phyloP scores from a whole-genome alignment of 2,888 invertebrate genomes.

The Ectemnius cavifrons region DNA sequence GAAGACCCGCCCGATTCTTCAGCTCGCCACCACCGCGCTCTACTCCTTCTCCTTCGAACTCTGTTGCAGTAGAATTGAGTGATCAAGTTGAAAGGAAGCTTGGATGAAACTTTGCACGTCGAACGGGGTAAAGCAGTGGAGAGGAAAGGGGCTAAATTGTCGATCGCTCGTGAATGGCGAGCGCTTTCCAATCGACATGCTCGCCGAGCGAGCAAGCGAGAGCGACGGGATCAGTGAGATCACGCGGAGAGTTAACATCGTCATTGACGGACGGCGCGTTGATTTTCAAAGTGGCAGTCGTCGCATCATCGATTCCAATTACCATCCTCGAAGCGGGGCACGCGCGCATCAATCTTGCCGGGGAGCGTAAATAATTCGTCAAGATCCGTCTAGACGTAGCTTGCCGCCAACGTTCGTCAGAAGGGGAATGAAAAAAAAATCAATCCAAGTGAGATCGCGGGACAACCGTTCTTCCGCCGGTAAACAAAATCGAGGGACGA shows the following conservation, averaged over 20 bases:
- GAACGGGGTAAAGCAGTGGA: background rate
- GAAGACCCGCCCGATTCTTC: conserved; percentile 5
- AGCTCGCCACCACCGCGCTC: conserved; percentile 48
- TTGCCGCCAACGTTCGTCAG: background rate
- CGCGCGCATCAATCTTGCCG: conserved; percentile 5
- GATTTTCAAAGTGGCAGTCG: conserved; percentile 3
- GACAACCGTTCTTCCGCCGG: background rate
- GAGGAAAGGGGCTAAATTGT: background rate
- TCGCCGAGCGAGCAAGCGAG: background rate
- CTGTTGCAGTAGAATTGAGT: conserved; percentile 35
- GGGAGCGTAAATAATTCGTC: conserved; percentile 1
- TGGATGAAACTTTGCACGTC: conserved; percentile 2
- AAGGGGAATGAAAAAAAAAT: background rate
- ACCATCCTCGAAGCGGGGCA: background rate
- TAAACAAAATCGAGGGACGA: background rate
- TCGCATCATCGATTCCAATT: conserved; percentile 6
- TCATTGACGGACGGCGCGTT: conserved; percentile 1
- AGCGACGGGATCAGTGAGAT: background rate
- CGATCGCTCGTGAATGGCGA: background rate
- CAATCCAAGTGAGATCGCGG: background rate
- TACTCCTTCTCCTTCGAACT: conserved; percentile 6
- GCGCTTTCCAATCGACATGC: too few species aligned
- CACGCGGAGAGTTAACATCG: background rate
- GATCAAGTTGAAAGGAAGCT: conserved; percentile 21
- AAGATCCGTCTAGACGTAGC: conserved; percentile 5